Base-by-base conservation (phyloP, 2,888 invertebrate genomes). In the Phengaris arion region DNA sequence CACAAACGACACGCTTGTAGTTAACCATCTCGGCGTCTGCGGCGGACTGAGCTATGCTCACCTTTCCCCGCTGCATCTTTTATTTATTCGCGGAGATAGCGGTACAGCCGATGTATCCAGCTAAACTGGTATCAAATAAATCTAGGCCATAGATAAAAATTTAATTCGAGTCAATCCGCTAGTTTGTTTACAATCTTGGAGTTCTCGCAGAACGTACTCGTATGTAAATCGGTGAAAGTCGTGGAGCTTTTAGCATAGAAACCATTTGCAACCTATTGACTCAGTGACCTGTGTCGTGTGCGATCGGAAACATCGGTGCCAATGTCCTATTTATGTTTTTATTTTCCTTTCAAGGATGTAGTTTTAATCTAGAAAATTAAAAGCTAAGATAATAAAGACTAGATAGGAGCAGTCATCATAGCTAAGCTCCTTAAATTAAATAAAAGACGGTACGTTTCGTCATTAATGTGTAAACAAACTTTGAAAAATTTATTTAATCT, bases 1-100 rank as follows among this genome's bases (percentile, higher is more conserved):
- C 91, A 84, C 89, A 91, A 76, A 91, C 85, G 78, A 91, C 85
- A 74, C 91, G 88, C 83, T 91, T 91, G 89, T 92, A 93, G 87
- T 93, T 93, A 88, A 92, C 92, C 93, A 93, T 93, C 89, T 85
- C 87, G 88, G 79, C 78, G 82, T 85, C 79, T 84, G 87, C 84
- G 85, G 85, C 82, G 78, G 78, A 82, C 81, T 84, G 83, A 82
- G 92, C 93, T 92, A 91, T 88, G 83, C 15, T 82, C 83, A 82
- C 86, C 88, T 81, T 84, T 88, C 90, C 83, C 87, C 85, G 85
- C 81, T 90, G 91, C 91, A 91, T 92, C 92, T 92, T 91, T 92
- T 93, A 93, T 93, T 92, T 93, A 92, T 92, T 92, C 84, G 87
- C 89, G 81, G 85, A 90, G 89, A 92, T 93, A 93, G 93, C 93